Evolutionary conservation across 2,888 invertebrate genomes (phyloP).

Genomic region (Diplolepis rosae): DNA sequence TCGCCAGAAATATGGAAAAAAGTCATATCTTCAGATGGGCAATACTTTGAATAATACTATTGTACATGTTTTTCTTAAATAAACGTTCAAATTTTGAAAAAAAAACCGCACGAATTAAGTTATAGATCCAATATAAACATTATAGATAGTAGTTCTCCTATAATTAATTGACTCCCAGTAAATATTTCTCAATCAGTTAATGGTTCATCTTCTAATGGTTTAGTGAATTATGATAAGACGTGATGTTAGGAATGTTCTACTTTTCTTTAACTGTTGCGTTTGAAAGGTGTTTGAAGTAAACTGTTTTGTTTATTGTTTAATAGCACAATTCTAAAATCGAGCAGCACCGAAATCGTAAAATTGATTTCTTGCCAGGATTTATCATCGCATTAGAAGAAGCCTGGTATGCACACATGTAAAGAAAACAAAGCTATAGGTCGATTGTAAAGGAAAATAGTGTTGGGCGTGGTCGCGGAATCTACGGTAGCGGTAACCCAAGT

Average conservation of each 20-base stretch:
- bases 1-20: no score
- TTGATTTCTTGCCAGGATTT: background rate
- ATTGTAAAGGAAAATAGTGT: constrained; percentile 17
- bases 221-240: background rate
- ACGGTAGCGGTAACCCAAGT: constrained; percentile 25
- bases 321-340: background rate
- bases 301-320: no score
- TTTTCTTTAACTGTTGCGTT: background rate
- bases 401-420: background rate
- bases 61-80: no score
- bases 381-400: background rate
- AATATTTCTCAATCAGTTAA: constrained; percentile 2
- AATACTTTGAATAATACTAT: no score
- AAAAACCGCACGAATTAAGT: no score
- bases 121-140: no score
- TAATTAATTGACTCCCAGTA: constrained; percentile 16
- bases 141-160: background rate
- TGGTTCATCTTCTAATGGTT: background rate
- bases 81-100: no score
- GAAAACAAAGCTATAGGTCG: background rate
- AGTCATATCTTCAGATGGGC: no score
- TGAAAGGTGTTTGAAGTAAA: no score
- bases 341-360: background rate
- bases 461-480: constrained; percentile 30
- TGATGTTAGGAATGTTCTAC: background rate